Percentiles rank a stretch among this genome's conserved stretches.
phyloP scores from a whole-genome alignment of 2,888 invertebrate genomes.

The Geophilus truncorum region DNA sequence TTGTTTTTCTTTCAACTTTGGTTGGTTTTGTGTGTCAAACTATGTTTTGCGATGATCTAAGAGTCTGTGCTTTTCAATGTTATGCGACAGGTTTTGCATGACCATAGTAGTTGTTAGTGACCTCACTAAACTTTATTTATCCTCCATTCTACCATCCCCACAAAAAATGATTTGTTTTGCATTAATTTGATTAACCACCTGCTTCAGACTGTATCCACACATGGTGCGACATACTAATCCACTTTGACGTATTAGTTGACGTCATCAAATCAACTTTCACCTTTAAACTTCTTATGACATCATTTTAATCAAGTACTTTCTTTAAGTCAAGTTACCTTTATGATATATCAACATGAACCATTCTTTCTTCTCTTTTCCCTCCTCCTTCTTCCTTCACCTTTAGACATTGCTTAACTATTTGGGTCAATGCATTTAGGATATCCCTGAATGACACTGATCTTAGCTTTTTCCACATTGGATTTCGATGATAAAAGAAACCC shows the following conservation, averaged over 20 bases:
- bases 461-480: neutral
- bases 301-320: too few relatives aligned
- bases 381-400: neutral
- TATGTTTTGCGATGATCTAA: too few relatives aligned
- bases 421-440: slow-evolving; percentile 24
- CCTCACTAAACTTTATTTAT: too few relatives aligned
- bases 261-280: neutral
- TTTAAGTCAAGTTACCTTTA: neutral
- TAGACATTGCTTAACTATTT: neutral
- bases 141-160: too few relatives aligned
- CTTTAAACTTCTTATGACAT: neutral
- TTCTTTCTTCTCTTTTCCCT: neutral
- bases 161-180: too few relatives aligned
- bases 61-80: too few relatives aligned
- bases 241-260: neutral
- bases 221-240: neutral
- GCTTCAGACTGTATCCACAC: neutral
- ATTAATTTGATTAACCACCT: too few relatives aligned
- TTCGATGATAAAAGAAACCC: slow-evolving; percentile 5
- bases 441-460: neutral
- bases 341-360: neutral
- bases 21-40: too few relatives aligned
- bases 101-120: too few relatives aligned
- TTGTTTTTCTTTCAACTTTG: too few relatives aligned
- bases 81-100: too few relatives aligned